These are phyloP conservation scores for Etia nguti DNA, from an alignment of 2,113 vertebrate genomes.

Conservation along the genomic window DNA sequence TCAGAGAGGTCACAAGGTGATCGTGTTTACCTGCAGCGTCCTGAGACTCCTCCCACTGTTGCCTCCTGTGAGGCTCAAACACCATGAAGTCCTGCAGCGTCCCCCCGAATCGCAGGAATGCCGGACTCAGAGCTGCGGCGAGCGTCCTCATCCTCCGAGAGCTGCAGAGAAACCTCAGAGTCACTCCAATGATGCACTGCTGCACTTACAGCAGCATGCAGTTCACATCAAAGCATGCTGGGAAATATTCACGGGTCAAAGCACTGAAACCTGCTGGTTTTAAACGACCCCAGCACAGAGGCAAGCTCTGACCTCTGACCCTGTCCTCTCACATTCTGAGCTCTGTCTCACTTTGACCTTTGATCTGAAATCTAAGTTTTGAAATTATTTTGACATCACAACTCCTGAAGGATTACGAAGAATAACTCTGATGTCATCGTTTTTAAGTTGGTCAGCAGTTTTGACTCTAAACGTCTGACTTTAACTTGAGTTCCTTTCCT, in stretches of 20 bases:
- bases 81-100: constrained; percentile 88
- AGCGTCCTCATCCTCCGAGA: constrained; percentile 80
- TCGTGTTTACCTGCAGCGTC: constrained; percentile 22
- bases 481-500: neutral
- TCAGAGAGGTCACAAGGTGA: neutral
- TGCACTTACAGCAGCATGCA: neutral
- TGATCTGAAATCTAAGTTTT: neutral
- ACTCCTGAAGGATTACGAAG: neutral
- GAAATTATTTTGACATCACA: neutral
- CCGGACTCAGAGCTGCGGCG: constrained; percentile 79
- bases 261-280: neutral
- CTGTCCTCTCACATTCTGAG: too few species aligned
- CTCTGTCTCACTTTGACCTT: neutral
- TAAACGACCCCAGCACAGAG: neutral
- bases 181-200: neutral
- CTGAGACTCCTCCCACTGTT: neutral
- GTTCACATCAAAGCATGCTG: neutral
- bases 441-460: neutral
- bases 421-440: neutral
- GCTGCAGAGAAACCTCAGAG: constrained; percentile 55
- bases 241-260: neutral
- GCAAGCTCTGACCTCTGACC: too few species aligned
- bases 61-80: constrained; percentile 75
- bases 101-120: constrained; percentile 88
- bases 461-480: neutral